phyloP scores from a whole-genome alignment of 2,113 vertebrate species.

The Callocephalon fimbriatum region DNA sequence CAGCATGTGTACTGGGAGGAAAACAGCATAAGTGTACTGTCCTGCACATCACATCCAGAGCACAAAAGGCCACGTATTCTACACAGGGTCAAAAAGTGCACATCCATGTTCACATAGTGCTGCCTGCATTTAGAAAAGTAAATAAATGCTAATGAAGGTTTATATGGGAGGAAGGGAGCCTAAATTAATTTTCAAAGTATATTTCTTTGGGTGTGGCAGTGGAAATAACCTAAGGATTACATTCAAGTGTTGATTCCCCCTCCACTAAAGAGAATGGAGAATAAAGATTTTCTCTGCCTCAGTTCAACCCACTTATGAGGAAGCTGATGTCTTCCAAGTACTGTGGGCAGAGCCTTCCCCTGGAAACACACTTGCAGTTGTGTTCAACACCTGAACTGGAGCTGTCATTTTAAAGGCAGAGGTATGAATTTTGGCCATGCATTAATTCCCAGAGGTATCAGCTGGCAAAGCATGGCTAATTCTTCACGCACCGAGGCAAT shows the following conservation, averaged over 20 bases:
- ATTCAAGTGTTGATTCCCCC: neutral
- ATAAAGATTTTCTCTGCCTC: neutral
- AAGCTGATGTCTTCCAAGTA: neutral
- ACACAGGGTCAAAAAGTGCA: neutral
- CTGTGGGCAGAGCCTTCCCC: neutral
- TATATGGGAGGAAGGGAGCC: neutral
- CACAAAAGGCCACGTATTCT: neutral
- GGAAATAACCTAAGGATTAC: conserved; percentile 1
- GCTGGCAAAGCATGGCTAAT: neutral
- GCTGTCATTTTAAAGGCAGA: neutral
- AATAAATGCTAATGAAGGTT: neutral
- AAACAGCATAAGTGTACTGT: neutral
- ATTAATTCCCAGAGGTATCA: neutral
- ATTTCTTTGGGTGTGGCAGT: neutral
- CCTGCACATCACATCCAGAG: neutral
- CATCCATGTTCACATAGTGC: neutral
- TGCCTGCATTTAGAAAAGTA: neutral
- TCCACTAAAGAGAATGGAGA: neutral
- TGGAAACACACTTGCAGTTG: neutral
- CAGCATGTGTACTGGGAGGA: neutral
- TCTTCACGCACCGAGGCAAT: neutral
- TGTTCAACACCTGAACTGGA: neutral
- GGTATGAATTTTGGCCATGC: neutral
- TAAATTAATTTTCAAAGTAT: neutral
- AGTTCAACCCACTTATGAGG: neutral